Base-by-base conservation (phyloP, 2,113 vertebrate species). In the Psittacula cyanocephala region DNA sequence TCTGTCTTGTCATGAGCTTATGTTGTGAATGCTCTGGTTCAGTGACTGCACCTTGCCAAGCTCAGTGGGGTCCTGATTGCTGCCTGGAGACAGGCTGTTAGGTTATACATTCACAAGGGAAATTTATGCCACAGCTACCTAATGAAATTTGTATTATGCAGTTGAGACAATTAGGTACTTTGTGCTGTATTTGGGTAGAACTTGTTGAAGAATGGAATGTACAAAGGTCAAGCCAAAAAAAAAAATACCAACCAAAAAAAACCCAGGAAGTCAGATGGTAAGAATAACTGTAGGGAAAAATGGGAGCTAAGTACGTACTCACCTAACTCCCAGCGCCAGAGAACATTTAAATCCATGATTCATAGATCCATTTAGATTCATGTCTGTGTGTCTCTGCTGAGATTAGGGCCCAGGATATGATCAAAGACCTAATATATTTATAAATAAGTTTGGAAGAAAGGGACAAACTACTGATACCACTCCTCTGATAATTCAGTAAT, bases 11-110 rank as follows among this genome's bases (percentile, higher is more conserved):
- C 81, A 52, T 53, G 67, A 94, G 81, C 81, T 95, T 92, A 89
- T 96, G 95, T 84, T 93, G 80, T 86, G 77, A 95, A 87, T 76
- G 44, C 91, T 92, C 81, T 91, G 93, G 86, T 91, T 95, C 89
- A 91, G 81, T 33, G 13, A 87, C 62, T 91, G 74, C 57, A 85
- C 62, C 84, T 91, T 94, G 93, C 94, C 86, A 92, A 89, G 57
- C 93, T 89, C 84, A 49, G 67, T 85, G 78, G 84, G 70, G 67
- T 85, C 85, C 84, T 76, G 91, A 94, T 94, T 92, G 93, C 89
- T 92, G 87, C 93, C 87, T 92, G 78, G 91, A 92, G 93, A 88
- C 88, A 77, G 75, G 15, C 37, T 88, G 79, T 83, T 97, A 94
- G 82, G 46, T 72, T 70, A 69, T 88, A 82, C 37, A 74, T 88